A percentile compares a stretch with the other conserved stretches of the same genome.
Conservation (phyloP, 2,888 invertebrate genomes). For the Diarsia dahlii region DNA sequence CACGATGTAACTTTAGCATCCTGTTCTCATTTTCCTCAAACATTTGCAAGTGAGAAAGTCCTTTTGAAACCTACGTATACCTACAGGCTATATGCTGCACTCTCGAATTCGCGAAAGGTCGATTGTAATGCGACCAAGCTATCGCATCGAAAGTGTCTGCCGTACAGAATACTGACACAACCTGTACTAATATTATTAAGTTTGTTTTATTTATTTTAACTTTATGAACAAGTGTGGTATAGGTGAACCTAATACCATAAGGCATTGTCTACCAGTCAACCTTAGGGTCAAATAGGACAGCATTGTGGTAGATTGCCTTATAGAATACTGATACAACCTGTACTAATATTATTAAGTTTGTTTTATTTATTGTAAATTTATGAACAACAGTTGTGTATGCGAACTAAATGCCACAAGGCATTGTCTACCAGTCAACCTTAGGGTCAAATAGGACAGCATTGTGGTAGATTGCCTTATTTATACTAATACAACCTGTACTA, state of each 20-base stretch:
- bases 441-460: no score
- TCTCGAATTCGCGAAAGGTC: slow-evolving; percentile 52
- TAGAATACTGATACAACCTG: slow-evolving; percentile 74
- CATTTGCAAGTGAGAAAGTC: slow-evolving; percentile 35
- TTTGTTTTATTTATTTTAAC: not conserved
- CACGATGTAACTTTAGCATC: not conserved
- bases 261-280: no score
- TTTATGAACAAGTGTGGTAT: no score
- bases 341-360: no score
- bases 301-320: slow-evolving; percentile 18
- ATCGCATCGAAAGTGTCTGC: slow-evolving; percentile 77
- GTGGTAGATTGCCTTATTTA: no score
- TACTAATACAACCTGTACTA: no score
- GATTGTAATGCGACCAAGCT: slow-evolving; percentile 65
- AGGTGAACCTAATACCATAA: no score
- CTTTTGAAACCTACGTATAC: slow-evolving; percentile 16
- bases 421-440: no score
- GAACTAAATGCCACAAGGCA: no score
- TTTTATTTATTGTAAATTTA: no score
- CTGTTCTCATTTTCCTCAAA: slow-evolving; percentile 41
- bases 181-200: not conserved
- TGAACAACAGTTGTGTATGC: no score
- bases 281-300: no score
- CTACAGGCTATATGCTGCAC: slow-evolving; percentile 6
- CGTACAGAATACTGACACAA: slow-evolving; percentile 75